Evolutionary conservation across 2,888 invertebrate species (phyloP), one percentile per base, ranked within the genome.

Genomic region (Odontocolon sp.): DNA sequence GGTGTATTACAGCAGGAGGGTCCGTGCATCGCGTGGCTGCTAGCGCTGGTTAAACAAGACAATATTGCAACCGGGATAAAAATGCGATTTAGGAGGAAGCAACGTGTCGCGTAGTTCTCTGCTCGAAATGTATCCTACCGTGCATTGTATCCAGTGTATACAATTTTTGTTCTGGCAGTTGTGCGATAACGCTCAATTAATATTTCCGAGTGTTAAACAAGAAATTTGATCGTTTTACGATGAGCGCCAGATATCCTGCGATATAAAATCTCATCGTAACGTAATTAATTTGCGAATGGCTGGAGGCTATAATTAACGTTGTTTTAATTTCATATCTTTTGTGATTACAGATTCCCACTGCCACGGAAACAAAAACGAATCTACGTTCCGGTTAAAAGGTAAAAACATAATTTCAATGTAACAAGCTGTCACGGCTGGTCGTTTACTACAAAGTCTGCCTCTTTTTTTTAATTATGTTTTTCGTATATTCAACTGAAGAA

Each of bases 51-150:
- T 77, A 77, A n/a, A 77, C 77, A 77, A 77, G 68, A 77, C 77
- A 73, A 77, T 77, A 77, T 77, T 73, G 77, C 77, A n/a, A 77
- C 59, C 47, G 28, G 64, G 57, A 77, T 73, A 77, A 72, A 77
- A 73, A 69, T 69, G 45, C 77, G 72, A 77, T 77, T 77, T 72
- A 72, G 57, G 56, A 68, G 57, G 36, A 45, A 16, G 14, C 28
- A 45, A 33, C 26, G 56, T 38, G 57, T 31, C 38, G 50, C 42
- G 36, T 11, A 11, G 16, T 64, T 63, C 11, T 64, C 40, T 16
- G 9, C 21, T 2, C 21, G 11, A 16, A 28, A 42, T 31, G 8
- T n/a, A n/a, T n/a, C n/a, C n/a, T n/a, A n/a, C n/a, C 16, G 14
- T n/a, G n/a, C 18, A 18, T n/a, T 52, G 16, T 52, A 54, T 42